Base-by-base conservation (phyloP, 2,888 invertebrate species). In the Andricus quercusramuli region DNA sequence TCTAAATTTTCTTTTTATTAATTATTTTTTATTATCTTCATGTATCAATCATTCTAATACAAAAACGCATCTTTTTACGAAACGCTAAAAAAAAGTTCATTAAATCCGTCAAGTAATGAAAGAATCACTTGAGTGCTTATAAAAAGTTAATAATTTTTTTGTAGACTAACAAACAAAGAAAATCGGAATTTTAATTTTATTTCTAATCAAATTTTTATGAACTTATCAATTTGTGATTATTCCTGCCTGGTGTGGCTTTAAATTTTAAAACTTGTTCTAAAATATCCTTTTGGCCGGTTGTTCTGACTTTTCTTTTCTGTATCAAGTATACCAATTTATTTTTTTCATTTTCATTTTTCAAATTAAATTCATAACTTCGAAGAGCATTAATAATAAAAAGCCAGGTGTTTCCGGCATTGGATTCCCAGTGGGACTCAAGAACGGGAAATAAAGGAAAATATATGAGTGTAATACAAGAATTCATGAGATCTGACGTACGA, bases 401-500 rank as follows among this genome's bases (percentile, higher is more conserved):
- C 22, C 62, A 62, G 62, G 25, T 62, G 62, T 62, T 62, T 62
- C 62, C 25, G 62, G 22, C 25, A 25, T 15, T 25, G 62, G 62
- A 25, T 62, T 25, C 62, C 62, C 62, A 62, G 15, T 22, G 62
- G 62, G 25, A 25, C 6, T 25, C 25, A 62, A 62, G 62, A 62
- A 62, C 25, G 4, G 62, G 62, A 62, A 62, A 62, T 62, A 62
- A 62, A 62, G 62, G 62, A 25, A 62, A 62, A 62, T 62, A 25
- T 62, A 62, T 13, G 62, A 62, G 62, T 62, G 62, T 62, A 62
- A 62, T 62, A 62, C 62, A 62, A 62, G 62, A 62, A 62, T 62
- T 62, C 62, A 62, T 62, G 62, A 62, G 62, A 25, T 62, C 62
- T 62, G 62, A 62, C 25, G 25, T 25, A 62, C 62, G 62, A 62